A percentile compares a stretch with the other conserved stretches of the same genome.
These are phyloP conservation scores for Serinus canaria DNA, from an alignment of 2,113 vertebrate species.

Conservation along the genomic window DNA sequence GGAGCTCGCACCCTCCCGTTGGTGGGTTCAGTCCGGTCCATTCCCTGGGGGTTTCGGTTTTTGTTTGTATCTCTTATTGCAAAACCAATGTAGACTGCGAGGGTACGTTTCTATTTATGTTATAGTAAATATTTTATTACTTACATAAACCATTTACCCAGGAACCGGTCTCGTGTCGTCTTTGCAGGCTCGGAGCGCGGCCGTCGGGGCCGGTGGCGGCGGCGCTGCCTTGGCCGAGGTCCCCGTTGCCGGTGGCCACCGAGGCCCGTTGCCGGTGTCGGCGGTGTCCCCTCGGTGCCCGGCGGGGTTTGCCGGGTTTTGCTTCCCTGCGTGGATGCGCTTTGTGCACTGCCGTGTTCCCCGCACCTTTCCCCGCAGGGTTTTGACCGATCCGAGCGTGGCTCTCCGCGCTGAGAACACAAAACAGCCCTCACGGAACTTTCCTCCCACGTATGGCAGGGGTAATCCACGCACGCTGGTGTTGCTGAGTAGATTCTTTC, in stretches of 20 bases:
- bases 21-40: conserved; percentile 69
- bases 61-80: conserved; percentile 91
- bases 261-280: background rate
- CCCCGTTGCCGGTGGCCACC: background rate
- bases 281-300: background rate
- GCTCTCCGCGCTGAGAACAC: background rate
- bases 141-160: conserved; percentile 99
- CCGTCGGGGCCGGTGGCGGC: background rate
- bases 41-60: conserved; percentile 77
- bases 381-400: rapidly evolving
- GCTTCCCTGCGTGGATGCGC: background rate
- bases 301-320: no score
- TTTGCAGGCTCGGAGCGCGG: conserved; percentile 55
- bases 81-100: conserved; percentile 93
- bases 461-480: rapidly evolving
- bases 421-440: rapidly evolving
- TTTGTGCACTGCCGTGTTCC: background rate
- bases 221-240: background rate
- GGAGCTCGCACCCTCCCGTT: conserved; percentile 80
- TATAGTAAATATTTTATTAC: conserved; percentile 99
- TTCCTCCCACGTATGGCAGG: background rate
- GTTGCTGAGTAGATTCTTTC: background rate
- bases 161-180: conserved; percentile 90
- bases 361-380: background rate
- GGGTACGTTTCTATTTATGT: conserved; percentile 99